Evolutionary conservation across 2,888 invertebrate genomes (phyloP), one percentile per base, ranked within the genome.

Genomic region (Hydriomena furcata): DNA sequence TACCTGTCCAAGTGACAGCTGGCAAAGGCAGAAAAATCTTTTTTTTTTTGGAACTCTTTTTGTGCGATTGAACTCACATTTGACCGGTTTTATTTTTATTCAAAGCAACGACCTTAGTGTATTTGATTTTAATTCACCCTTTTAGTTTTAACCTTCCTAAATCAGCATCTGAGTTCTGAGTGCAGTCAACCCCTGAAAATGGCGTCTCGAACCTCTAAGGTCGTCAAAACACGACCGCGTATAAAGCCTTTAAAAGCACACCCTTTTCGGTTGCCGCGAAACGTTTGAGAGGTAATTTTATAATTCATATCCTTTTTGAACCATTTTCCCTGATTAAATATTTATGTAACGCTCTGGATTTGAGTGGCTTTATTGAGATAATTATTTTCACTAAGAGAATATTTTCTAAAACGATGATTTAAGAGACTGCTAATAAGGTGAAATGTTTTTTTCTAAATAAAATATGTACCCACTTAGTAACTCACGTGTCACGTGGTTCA

Each of bases 261-360:
- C 80, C 84, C 83, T 79, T 83, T 80, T 73, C 67, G 70, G 70
- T 69, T 68, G 74, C 76, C 73, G 66, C 76, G 79, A 85, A 87
- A 76, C 84, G 79, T 84, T 87, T 83, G 78, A 79, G 74, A 76
- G 77, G 65, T 84, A 85, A 87, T 86, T 86, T 80, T 76, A 82
- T 88, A 88, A 88, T 83, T 85, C 77, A 84, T 59, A 55, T 83
- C 86, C 86, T 85, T 88, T 87, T 86, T 75, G 75, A 72, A 69
- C 76, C 83, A 84, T 88, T 89, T 89, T 84, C 82, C 68, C 64
- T 73, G 67, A 82, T 88, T 77, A 85, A 88, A 81, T 76, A 87
- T 88, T 86, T 77, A 88, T 79, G 63, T 70, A 69, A 69, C 63
- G 71, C 71, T 74, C 72, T 73, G 65, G 76, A 80, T 84, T 82